Conservation (phyloP, 2,888 invertebrate species). For the Rhogogaster chlorosoma region DNA sequence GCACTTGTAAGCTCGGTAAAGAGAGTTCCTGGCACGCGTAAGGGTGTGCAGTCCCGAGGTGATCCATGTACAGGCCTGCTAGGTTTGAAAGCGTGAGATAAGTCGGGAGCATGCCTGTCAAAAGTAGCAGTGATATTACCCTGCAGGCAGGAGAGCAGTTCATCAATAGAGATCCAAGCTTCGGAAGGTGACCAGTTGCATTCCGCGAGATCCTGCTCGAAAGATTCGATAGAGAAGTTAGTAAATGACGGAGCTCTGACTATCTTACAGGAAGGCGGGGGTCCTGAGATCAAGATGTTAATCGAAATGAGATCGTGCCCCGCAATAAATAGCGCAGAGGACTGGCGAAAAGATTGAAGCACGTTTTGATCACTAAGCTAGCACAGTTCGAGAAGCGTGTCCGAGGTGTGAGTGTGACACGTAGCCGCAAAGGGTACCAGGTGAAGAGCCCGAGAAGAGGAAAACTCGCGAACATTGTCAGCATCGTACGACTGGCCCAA, state of each 20-base stretch:
- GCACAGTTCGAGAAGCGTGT: slow-evolving; percentile 7
- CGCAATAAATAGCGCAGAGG: not conserved
- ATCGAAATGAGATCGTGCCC: no score
- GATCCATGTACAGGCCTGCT: not conserved
- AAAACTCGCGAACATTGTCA: not conserved
- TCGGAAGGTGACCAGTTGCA: not conserved
- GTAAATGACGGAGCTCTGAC: no score
- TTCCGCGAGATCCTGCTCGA: not conserved
- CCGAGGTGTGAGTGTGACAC: no score
- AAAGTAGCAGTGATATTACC: not conserved
- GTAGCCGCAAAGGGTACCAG: no score
- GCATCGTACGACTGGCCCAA: not conserved
- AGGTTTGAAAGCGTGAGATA: not conserved
- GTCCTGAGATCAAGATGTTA: no score
- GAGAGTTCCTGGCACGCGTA: slow-evolving; percentile 10
- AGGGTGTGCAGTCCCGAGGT: not conserved
- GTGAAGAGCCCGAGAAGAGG: not conserved
- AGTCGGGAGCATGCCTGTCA: not conserved
- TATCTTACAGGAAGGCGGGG: no score
- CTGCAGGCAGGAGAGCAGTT: not conserved
- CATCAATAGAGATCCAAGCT: not conserved
- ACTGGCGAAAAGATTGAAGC: not conserved
- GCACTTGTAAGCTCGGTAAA: not conserved
- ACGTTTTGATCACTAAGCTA: not conserved
- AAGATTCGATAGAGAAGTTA: not conserved